Evolutionary conservation across 2,888 invertebrate genomes (phyloP), one percentile per base, ranked within the genome.

Genomic region (Eretmocerus hayati): DNA sequence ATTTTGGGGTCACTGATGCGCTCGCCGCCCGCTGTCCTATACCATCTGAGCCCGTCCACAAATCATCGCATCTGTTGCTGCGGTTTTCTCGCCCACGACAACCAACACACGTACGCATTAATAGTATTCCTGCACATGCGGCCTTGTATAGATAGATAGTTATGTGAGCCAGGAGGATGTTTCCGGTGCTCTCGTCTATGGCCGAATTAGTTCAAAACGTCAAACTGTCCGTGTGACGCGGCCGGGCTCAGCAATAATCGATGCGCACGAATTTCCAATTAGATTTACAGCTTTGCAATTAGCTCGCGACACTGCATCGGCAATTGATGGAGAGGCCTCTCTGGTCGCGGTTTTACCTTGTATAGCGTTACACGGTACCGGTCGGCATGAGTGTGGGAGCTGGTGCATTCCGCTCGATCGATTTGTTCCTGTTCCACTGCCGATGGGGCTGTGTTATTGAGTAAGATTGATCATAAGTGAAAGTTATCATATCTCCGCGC

Each of bases 11-110:
- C 54, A 55, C 48, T 53, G 56, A 56, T 56, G 54, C 56, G 48
- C 48, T 39, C 47, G n/a, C n/a, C n/a, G n/a, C n/a, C n/a, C n/a
- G n/a, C n/a, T n/a, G n/a, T n/a, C n/a, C n/a, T n/a, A n/a, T n/a
- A n/a, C n/a, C n/a, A n/a, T n/a, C n/a, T n/a, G n/a, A n/a, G n/a
- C 36, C 48, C 53, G 52, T 61, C 58, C 62, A 66, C 64, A 63
- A 66, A 67, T 66, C 63, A 65, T 60, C 59, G 60, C 62, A 64
- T 62, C 64, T 64, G 62, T 58, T 62, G 58, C 60, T 59, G 64
- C 54, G 62, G 64, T 62, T 63, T 66, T 61, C 8, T 22, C 5
- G 21, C 16, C 38, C 21, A 15, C 21, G 8, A 21, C 19, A n/a
- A 19, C 32, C 13, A 3, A 20, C 13, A 13, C 21, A 42, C 13